phyloP scores from a whole-genome alignment of 53 echinoderm and acorn worm genomes.

The Luidia sarsii region DNA sequence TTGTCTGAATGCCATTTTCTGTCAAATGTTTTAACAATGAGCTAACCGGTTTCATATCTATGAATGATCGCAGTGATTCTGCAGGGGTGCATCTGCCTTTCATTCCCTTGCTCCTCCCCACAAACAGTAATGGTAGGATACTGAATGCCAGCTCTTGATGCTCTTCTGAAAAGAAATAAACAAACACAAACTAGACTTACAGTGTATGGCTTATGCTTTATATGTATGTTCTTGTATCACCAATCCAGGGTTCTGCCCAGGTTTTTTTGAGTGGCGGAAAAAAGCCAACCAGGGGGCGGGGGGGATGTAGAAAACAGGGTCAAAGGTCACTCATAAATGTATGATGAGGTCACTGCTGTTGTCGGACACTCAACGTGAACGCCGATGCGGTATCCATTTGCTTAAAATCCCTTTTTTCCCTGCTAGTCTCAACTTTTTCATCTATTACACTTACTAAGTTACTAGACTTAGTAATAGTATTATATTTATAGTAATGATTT shows the following conservation, averaged over 20 bases:
- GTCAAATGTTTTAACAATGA: background rate
- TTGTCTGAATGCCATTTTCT: background rate
- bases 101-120: conserved; percentile 44
- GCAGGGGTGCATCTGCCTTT: conserved; percentile 31
- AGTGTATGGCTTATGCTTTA: background rate
- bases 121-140: conserved; percentile 32
- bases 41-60: conserved; percentile 44
- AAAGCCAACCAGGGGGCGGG: no score
- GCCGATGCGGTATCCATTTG: no score
- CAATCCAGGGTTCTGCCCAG: background rate
- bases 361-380: no score
- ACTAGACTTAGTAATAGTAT: no score
- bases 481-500: no score
- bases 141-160: conserved; percentile 31
- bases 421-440: no score
- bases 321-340: no score
- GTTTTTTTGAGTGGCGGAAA: background rate
- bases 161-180: conserved; percentile 21
- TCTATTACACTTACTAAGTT: no score
- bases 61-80: conserved; percentile 43
- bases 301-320: no score
- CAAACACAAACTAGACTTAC: background rate
- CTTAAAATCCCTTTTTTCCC: no score
- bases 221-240: background rate
- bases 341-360: no score